Evolutionary conservation across 2,888 invertebrate species (phyloP), one percentile per base, ranked within the genome.

Genomic region (Lithophane semibrunnea): DNA sequence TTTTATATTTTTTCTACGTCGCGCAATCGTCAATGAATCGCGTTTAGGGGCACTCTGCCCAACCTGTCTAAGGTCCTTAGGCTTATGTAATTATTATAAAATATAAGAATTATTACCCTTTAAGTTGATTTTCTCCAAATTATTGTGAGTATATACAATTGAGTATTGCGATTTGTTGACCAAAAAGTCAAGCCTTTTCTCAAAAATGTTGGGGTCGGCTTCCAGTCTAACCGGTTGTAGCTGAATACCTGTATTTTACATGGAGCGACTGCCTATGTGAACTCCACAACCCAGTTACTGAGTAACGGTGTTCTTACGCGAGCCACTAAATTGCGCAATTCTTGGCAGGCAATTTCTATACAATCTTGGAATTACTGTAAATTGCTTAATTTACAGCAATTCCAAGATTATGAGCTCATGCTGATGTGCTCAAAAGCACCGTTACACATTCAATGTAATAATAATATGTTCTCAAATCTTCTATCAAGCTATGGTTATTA

Each of bases 81-180:
- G 64, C 4, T 60, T 68, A 83, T 75, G 60, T 82, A 74, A 74
- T 83, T 73, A 73, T 69, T 24, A 47, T 70, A 69, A 74, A 82
- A 37, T 60, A 13, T 85, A 85, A 82, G 82, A 85, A 78, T 78
- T 77, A 73, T 72, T 82, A 74, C 5, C 1, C 37, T 67, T 70
- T 85, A 84, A 82, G 86, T 77, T 73, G 12, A 64, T 71, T 70
- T 42, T 21, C 18, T 75, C 74, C 1, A 85, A 78, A 69, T 85
- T 78, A 49, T 82, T 82, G 86, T 84, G 12, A 73, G 74, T 82
- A 44, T 1, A 18, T 70, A 58, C 29, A 12, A 52, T 85, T 73
- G 82, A 67, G 54, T 61, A 12, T 73, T 69, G 44, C 49, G 21
- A 71, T 73, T 52, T 76, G 29, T 24, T 47, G n/a, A 13, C n/a